Evolutionary conservation across 2,113 vertebrate genomes (phyloP), one percentile per base, ranked within the genome.

Genomic region (Ia io): DNA sequence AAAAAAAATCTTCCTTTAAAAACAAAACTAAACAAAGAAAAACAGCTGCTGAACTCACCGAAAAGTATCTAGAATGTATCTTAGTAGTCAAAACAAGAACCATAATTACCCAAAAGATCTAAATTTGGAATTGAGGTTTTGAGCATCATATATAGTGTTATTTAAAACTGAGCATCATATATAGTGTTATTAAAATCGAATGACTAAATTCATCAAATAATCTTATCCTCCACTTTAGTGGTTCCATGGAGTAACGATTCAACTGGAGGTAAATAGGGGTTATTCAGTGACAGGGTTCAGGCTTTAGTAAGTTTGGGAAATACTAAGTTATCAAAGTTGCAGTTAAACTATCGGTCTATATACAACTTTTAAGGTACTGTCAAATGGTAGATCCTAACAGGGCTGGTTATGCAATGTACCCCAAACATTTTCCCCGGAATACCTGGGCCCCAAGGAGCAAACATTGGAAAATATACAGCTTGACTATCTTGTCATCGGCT

Each of bases 81-180:
- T 87, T 88, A 83, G 20, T 77, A 94, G 83, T 84, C 91, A 86
- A 82, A 20, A 77, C 49, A 71, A 74, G 47, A 92, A 56, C 9
- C 51, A 85, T 56, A 94, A 82, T 77, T 51, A 78, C 5, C 25
- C 56, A 82, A 83, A 63, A 73, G 63, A 40, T 73, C 37, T 90
- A 51, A n/a, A 67, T 90, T 95, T 89, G 61, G 37, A 44, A 51
- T 82, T 82, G 69, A 71, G 4, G 94, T 90, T 80, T 79, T 77
- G 6, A 82, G 35, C 20, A 82, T 71, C 16, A 73, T 17, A 49
- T 76, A 47, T 20, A 49, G 44, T 32, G 73, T 47, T 32, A 76
- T 47, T 18, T 93, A 85, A 94, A 80, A 84, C 6, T n/a, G 30
- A 32, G 40, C 20, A 77, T 70, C 16, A 73, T 17, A 32, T 76